Evolutionary conservation across 1,140 invertebrate species (phyloP), one percentile per base, ranked within the genome.

Genomic region (Oncopodura yosiiana): DNA sequence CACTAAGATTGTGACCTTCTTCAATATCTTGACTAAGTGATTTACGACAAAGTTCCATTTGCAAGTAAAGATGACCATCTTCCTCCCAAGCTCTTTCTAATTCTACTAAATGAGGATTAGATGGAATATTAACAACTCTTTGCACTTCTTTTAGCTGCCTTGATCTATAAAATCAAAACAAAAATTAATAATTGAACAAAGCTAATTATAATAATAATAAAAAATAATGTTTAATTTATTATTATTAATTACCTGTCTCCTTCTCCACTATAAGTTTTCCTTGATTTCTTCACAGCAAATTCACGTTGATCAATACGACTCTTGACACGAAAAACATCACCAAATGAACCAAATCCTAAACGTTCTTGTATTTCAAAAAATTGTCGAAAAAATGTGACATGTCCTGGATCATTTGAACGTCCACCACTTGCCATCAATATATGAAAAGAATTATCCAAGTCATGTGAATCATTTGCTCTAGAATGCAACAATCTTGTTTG

Each of bases 61-160:
- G 79, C 58, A 87, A 81, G 63, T 81, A 86, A 2, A 86, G 69
- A 37, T 76, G 72, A 64, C 77, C 74, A 21, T 77, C 73, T 66
- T 87, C 82, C 69, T 87, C 83, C 84, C 84, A 87, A 1, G 84
- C 83, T 49, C 75, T 73, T 53, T 77, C 75, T 58, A 84, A 80
- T 46, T 73, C 68, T 6, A 87, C 77, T 66, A 81, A 78, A 69
- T 87, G 82, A 8, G 71, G 71, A 69, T 86, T 80, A 5, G 73
- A 69, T 16, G 80, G 78, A 54, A 87, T 70, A 53, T 76, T 72
- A 63, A 84, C 81, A 67, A 84, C 80, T 55, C 82, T 78, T 16
- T 75, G 71, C 2, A 86, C 82, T 73, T 87, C 84, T 63, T 80
- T 75, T 38, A 84, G 67, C 50, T 78, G 77, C 48, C 78, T 67